Conservation (phyloP, 1,140 invertebrate species). For the Drosophila bifasciata region DNA sequence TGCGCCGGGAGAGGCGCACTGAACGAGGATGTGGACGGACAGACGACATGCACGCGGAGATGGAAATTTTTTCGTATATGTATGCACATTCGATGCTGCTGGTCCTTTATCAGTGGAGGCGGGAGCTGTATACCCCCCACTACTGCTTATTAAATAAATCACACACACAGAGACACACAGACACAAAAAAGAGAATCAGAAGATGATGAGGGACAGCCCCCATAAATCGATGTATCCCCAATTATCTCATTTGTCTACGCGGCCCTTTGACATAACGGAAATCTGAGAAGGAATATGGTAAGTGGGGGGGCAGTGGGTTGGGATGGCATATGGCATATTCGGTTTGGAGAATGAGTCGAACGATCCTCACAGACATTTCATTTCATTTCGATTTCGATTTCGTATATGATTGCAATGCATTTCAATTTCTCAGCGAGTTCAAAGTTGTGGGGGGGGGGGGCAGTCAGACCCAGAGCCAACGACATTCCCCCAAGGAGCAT, state of each 20-base stretch:
- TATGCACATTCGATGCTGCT: constrained; percentile 1
- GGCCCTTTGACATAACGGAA: constrained; percentile 62
- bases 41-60: not conserved
- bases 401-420: constrained; percentile 20
- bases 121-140: constrained; percentile 13
- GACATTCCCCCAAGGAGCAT: not conserved
- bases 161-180: constrained; percentile 37
- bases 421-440: constrained; percentile 58
- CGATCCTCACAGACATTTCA: constrained; percentile 69
- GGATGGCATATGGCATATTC: not conserved
- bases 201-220: constrained; percentile 9
- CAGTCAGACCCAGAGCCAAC: not conserved
- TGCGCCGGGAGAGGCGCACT: constrained; percentile 50
- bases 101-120: constrained; percentile 23
- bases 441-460: constrained; percentile 10
- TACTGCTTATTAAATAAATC: constrained; percentile 74
- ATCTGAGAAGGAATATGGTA: constrained; percentile 43
- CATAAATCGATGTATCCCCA: constrained; percentile 74
- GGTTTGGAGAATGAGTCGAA: not conserved
- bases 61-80: constrained; percentile 7
- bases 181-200: not conserved
- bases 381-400: constrained; percentile 40
- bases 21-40: constrained; percentile 25
- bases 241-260: constrained; percentile 82
- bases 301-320: not conserved